phyloP scores from a whole-genome alignment of 2,113 vertebrate species.

The Phodopus roborovskii region DNA sequence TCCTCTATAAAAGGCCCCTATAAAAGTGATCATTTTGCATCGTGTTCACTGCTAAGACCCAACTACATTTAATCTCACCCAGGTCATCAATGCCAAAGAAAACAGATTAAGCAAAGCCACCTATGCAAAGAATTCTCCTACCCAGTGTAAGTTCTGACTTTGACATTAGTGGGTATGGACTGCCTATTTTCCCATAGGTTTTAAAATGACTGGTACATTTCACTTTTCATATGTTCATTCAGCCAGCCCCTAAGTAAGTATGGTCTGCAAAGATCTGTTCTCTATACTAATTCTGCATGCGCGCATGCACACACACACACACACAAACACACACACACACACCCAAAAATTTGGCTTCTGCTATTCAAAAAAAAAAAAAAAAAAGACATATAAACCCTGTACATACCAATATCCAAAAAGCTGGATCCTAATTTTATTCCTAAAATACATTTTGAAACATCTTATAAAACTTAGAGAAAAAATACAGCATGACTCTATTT shows the following conservation, averaged over 20 bases:
- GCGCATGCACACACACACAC: background rate
- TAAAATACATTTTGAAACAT: slow-evolving; percentile 26
- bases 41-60: background rate
- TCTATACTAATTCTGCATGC: background rate
- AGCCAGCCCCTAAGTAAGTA: background rate
- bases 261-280: background rate
- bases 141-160: background rate
- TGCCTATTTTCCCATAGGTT: background rate
- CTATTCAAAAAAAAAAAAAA: too few relatives aligned
- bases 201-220: slow-evolving; percentile 9
- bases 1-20: background rate
- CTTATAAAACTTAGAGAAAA: slow-evolving; percentile 12
- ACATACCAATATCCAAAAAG: background rate
- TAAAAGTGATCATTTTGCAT: background rate
- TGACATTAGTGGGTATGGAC: background rate
- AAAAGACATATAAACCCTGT: background rate
- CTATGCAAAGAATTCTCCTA: background rate
- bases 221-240: background rate
- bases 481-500: slow-evolving; percentile 52
- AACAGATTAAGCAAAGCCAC: background rate
- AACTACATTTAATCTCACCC: background rate
- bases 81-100: background rate
- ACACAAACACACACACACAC: background rate
- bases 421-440: background rate
- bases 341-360: background rate